A percentile compares a stretch with the other conserved stretches of the same genome.
phyloP scores from a whole-genome alignment of 2,888 invertebrate species.

The Latrodectus elegans region DNA sequence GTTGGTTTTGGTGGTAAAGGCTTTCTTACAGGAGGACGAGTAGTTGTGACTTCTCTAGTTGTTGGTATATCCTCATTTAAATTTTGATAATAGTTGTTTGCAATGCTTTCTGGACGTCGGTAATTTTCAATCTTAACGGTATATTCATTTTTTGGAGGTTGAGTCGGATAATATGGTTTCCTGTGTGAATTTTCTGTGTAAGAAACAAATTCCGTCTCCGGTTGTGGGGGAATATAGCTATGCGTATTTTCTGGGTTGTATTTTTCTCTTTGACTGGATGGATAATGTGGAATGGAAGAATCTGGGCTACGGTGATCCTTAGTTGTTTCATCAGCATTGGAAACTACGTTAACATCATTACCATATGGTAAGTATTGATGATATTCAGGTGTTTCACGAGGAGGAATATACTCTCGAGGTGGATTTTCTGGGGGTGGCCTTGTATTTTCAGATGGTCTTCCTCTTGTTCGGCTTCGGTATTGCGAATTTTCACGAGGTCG shows the following conservation, averaged over 20 bases:
- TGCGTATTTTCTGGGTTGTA: not conserved
- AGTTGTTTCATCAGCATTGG: constrained; percentile 17
- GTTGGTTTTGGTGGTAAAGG: constrained; percentile 59
- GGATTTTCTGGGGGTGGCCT: constrained; percentile 36
- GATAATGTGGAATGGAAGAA: not conserved
- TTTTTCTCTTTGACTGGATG: constrained; percentile 20
- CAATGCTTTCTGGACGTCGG: constrained; percentile 7
- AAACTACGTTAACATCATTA: constrained; percentile 33
- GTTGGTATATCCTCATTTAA: constrained; percentile 6
- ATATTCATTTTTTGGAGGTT: not conserved
- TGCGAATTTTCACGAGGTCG: not conserved
- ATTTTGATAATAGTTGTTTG: constrained; percentile 30
- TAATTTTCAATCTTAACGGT: constrained; percentile 10
- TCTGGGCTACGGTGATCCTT: not conserved
- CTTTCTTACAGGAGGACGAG: constrained; percentile 21
- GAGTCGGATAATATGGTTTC: constrained; percentile 16
- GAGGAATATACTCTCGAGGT: not conserved
- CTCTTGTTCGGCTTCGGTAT: not conserved
- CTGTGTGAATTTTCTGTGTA: constrained; percentile 15
- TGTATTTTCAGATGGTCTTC: constrained; percentile 35
- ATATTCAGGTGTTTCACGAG: constrained; percentile 15
- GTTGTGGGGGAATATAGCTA: not conserved
- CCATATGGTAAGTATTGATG: constrained; percentile 18
- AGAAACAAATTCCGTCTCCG: constrained; percentile 30
- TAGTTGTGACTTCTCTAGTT: constrained; percentile 29